Evolutionary conservation across 2,888 invertebrate genomes (phyloP), one percentile per base, ranked within the genome.

Genomic region (Leptogaster cylindrica): DNA sequence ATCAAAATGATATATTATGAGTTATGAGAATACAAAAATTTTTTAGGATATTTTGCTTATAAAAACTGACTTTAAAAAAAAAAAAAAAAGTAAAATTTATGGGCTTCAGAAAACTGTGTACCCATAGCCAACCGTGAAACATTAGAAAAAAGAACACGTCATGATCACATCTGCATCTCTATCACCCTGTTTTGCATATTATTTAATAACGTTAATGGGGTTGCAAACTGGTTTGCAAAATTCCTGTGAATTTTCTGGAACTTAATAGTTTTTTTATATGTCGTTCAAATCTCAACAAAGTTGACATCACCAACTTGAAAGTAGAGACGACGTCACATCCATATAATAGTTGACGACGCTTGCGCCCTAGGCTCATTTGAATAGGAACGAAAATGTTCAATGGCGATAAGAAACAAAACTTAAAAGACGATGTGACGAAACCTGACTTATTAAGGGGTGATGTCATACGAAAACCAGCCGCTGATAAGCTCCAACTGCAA

Each of bases 381-480:
- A 25, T 3, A 2, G 6, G 25, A 14, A n/a, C 39, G 6, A 12
- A 3, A 20, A 3, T 18, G 3, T n/a, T 44, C 23, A 20, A 23
- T 23, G 25, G 20, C 10, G 3, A 7, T 46, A 20, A 44, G n/a
- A n/a, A n/a, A n/a, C 18, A 12, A n/a, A 7, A 31, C 10, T 31
- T 3, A 46, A 46, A 46, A 23, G 1, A n/a, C 20, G 23, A 20
- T 46, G 46, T 46, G 46, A 46, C 46, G 46, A 46, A 46, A 46
- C n/a, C 20, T n/a, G n/a, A 12, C 18, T 25, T 20, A 46, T 46
- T 46, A 12, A 23, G n/a, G 46, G 20, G 25, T 46, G 46, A 46
- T 46, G 46, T 46, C 46, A 46, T 46, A 46, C 10, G 46, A 46
- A 46, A 46, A 10, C 46, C 46, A 46, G 46, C 23, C 20, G 46